These are phyloP conservation scores for Gryon sp. DNA, from an alignment of 1,140 invertebrate species.

Conservation along the genomic window DNA sequence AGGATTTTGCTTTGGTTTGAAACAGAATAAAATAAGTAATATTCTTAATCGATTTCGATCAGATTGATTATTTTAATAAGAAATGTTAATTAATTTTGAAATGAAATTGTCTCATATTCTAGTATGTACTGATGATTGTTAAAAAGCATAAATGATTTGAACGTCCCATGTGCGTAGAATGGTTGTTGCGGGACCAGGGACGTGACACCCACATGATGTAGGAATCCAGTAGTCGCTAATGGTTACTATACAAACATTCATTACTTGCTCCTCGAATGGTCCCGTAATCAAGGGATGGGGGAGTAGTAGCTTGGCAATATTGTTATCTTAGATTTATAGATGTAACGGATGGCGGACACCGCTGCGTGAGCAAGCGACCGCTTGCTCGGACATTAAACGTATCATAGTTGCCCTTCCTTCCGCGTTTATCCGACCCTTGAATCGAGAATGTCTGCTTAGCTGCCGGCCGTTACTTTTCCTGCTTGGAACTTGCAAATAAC, in stretches of 20 bases:
- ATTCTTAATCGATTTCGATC: too few species aligned
- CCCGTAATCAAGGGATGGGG: slow-evolving; percentile 37
- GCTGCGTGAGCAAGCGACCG: slow-evolving; percentile 70
- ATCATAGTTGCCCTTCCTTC: slow-evolving; percentile 69
- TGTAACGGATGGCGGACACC: slow-evolving; percentile 78
- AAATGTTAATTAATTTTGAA: too few species aligned
- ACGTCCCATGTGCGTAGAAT: slow-evolving; percentile 74
- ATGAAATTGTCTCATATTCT: slow-evolving; percentile 32
- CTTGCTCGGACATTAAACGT: slow-evolving; percentile 73
- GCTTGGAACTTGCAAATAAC: slow-evolving; percentile 50
- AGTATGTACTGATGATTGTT: slow-evolving; percentile 47
- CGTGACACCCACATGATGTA: slow-evolving; percentile 47
- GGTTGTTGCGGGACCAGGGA: slow-evolving; percentile 68
- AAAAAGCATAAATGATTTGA: slow-evolving; percentile 49
- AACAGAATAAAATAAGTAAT: too few species aligned
- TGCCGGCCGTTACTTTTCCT: slow-evolving; percentile 47
- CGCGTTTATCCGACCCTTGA: slow-evolving; percentile 49
- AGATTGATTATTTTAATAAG: too few species aligned
- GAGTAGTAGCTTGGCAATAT: slow-evolving; percentile 74
- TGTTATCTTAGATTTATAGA: slow-evolving; percentile 80
- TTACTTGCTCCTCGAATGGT: slow-evolving; percentile 69
- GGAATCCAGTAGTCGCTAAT: slow-evolving; percentile 73
- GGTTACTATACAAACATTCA: slow-evolving; percentile 79
- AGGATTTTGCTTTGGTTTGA: too few species aligned
- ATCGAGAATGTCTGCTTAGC: slow-evolving; percentile 57